Evolutionary conservation across 2,888 invertebrate genomes (phyloP).

Genomic region (Noctua comes): DNA sequence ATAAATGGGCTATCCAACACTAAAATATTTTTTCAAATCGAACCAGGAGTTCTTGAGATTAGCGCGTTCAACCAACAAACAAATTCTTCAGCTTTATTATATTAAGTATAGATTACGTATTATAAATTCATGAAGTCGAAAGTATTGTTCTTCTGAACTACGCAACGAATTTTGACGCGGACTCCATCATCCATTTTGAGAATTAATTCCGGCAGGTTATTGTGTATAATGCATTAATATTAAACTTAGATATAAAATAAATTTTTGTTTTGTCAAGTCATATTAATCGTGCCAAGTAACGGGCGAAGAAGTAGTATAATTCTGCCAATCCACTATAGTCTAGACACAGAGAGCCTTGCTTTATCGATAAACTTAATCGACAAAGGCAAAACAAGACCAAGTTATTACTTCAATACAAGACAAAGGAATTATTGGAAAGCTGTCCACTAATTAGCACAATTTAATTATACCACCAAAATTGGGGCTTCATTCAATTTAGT

Average conservation of each 20-base stretch:
- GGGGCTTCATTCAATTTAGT: conserved; percentile 1
- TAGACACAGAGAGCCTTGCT: not conserved
- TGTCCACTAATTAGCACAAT: conserved; percentile 16
- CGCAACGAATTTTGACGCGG: not conserved
- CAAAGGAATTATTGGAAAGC: conserved; percentile 10
- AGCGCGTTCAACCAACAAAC: too few relatives aligned
- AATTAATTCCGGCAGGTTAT: too few relatives aligned
- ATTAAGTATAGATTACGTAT: too few relatives aligned
- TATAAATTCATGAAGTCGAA: too few relatives aligned
- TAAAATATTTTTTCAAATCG: too few relatives aligned
- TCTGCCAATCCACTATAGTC: not conserved
- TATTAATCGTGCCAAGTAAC: not conserved
- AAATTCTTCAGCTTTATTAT: too few relatives aligned
- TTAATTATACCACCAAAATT: conserved; percentile 27
- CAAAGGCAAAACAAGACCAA: not conserved
- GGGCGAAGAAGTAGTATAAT: not conserved
- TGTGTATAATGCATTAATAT: too few relatives aligned
- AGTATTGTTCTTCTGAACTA: not conserved
- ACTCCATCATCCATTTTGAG: not conserved
- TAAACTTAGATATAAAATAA: not conserved
- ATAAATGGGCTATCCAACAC: too few relatives aligned
- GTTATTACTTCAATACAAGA: conserved; percentile 13
- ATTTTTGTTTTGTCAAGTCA: not conserved
- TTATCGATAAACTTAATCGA: not conserved
- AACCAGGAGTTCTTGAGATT: too few relatives aligned